phyloP scores from a whole-genome alignment of 1,140 invertebrate genomes.

The Himalopsyche phryganea region DNA sequence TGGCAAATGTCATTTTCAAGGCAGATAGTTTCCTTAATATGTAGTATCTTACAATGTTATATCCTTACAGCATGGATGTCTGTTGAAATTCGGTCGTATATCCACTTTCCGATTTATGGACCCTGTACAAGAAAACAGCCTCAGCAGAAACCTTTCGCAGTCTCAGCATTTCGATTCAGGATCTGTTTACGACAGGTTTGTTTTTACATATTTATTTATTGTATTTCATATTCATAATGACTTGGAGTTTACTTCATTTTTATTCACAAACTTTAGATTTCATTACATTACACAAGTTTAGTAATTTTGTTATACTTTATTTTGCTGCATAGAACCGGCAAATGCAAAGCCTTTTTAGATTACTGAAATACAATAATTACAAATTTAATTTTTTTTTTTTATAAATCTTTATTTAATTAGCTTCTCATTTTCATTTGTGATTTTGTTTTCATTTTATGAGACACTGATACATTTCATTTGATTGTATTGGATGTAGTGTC shows the following conservation, averaged over 20 bases:
- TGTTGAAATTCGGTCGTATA: slow-evolving; percentile 86
- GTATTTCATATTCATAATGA: not conserved
- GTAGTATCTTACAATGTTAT: slow-evolving; percentile 23
- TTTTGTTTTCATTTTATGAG: not conserved
- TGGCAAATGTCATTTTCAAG: no score
- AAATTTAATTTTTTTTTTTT: no score
- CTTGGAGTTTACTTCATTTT: not conserved
- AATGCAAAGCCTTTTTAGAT: no score
- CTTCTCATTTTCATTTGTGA: no score
- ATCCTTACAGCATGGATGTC: slow-evolving; percentile 69
- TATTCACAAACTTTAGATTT: no score
- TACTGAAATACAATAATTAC: no score
- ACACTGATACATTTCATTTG: not conserved
- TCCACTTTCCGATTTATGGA: slow-evolving; percentile 93
- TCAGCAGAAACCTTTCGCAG: slow-evolving; percentile 58
- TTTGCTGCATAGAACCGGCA: no score
- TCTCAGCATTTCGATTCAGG: slow-evolving; percentile 69
- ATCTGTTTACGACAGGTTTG: slow-evolving; percentile 74
- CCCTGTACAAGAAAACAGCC: slow-evolving; percentile 80
- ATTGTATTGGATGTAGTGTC: not conserved
- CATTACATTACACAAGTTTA: no score
- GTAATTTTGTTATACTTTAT: no score
- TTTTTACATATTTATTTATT: slow-evolving; percentile 4
- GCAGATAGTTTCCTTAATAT: no score
- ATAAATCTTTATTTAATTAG: no score